Base-by-base conservation (phyloP, 2,888 invertebrate species). In the Fragum sueziense region DNA sequence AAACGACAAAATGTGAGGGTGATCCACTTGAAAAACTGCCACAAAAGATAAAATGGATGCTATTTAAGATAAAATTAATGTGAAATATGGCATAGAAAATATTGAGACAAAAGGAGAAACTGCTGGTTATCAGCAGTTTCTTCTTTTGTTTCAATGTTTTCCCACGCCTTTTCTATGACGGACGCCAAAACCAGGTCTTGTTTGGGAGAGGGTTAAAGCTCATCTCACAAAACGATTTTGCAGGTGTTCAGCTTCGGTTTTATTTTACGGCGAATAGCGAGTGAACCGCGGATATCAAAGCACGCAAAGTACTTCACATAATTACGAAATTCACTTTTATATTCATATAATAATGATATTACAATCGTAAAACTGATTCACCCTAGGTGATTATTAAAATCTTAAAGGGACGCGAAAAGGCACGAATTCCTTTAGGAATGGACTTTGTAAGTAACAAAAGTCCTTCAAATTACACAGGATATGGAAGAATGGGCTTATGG, bases 241-340 rank as follows among this genome's bases (percentile, higher is more conserved):
- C 65, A 65, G 65, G 65, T 65, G 65, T 22, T 22, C 37, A 41
- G 11, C 11, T 1, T 47, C n/a, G 25, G 41, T 65, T 65, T 41
- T 20, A 65, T 65, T 41, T 65, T n/a, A 65, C 17, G 2, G 22
- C 65, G 41, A 11, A 22, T 25, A 65, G 4, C 31, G 17, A 20
- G n/a, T 25, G 14, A 65, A 65, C 37, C n/a, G 9, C 41, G 41
- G 9, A n/a, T 27, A 41, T 65, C 65, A 65, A 65, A 65, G 65
- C 9, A 37, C 37, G 22, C 14, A 41, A 37, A 65, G 62, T 41
- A 41, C 65, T 65, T 65, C 41, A 25, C 22, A 27, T 65, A 25
- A 65, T 65, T 41, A 25, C 22, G 25, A 65, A 65, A 41, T 65
- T 41, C 22, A 34, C 65, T 65, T 65, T 65, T 41, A 65, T 37